Conservation (phyloP, 2,113 vertebrate genomes). For the Ictalurus furcatus region DNA sequence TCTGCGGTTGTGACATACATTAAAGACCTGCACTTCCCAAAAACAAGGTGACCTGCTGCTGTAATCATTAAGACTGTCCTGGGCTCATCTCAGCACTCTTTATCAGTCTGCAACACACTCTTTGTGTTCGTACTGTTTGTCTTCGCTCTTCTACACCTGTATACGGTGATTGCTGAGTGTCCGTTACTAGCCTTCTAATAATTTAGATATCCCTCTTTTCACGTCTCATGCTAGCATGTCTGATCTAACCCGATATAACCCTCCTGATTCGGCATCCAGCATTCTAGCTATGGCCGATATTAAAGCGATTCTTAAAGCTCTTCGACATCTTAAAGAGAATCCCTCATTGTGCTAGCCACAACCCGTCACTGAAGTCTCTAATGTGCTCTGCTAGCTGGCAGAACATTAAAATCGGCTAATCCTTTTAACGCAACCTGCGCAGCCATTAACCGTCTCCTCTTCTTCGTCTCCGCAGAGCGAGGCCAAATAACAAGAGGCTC, state of each 20-base stretch:
- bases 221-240: neutral
- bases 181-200: neutral
- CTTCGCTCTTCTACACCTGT: neutral
- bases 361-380: slow-evolving; percentile 31
- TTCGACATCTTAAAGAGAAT: slow-evolving; percentile 37
- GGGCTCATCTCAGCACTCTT: neutral
- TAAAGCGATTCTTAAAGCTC: neutral
- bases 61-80: neutral
- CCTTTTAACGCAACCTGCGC: slow-evolving; percentile 54
- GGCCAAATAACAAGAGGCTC: slow-evolving; percentile 27
- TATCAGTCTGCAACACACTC: neutral
- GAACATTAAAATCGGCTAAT: slow-evolving; percentile 55
- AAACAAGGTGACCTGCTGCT: neutral
- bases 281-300: neutral
- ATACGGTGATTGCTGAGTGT: neutral
- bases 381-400: slow-evolving; percentile 47
- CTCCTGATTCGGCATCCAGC: neutral
- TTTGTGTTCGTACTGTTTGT: neutral
- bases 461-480: slow-evolving; percentile 29
- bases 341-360: slow-evolving; percentile 28
- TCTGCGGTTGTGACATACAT: neutral
- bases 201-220: neutral
- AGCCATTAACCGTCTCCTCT: slow-evolving; percentile 47
- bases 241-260: neutral
- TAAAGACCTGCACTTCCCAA: neutral